Percentiles rank a stretch among this genome's conserved stretches.
These are phyloP conservation scores for Calidris pygmaea DNA, from an alignment of 2,113 vertebrate genomes.

Conservation along the genomic window DNA sequence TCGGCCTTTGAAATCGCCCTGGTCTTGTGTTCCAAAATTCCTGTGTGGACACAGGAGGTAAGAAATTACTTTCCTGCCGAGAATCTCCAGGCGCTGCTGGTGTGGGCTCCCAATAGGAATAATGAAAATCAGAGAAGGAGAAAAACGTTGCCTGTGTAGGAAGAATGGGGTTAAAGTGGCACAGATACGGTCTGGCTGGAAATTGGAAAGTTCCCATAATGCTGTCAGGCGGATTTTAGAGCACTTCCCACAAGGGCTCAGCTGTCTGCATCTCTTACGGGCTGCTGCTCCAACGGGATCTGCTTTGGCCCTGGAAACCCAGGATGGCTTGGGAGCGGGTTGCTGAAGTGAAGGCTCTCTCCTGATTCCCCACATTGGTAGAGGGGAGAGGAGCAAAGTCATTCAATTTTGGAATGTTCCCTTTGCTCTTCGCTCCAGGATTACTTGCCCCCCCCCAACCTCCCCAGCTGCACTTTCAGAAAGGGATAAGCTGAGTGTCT, in stretches of 20 bases:
- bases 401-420: background rate
- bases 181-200: background rate
- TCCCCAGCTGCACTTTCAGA: background rate
- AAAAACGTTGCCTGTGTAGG: background rate
- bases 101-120: background rate
- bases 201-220: background rate
- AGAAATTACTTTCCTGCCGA: background rate
- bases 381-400: background rate
- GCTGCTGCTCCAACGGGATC: background rate
- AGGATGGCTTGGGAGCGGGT: background rate
- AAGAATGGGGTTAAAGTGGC: background rate
- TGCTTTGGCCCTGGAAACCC: background rate
- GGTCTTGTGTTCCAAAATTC: background rate
- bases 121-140: background rate
- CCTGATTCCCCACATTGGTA: background rate
- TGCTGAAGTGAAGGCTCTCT: background rate
- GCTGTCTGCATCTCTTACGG: background rate
- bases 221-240: background rate
- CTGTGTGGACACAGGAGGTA: background rate
- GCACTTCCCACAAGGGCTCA: background rate
- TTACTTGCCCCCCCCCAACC: background rate
- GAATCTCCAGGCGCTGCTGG: background rate
- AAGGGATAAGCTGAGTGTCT: background rate
- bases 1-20: background rate
- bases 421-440: background rate